Evolutionary conservation across 64 coral and sea anemone genomes (phyloP).

Genomic region (Anthopleura sola): DNA sequence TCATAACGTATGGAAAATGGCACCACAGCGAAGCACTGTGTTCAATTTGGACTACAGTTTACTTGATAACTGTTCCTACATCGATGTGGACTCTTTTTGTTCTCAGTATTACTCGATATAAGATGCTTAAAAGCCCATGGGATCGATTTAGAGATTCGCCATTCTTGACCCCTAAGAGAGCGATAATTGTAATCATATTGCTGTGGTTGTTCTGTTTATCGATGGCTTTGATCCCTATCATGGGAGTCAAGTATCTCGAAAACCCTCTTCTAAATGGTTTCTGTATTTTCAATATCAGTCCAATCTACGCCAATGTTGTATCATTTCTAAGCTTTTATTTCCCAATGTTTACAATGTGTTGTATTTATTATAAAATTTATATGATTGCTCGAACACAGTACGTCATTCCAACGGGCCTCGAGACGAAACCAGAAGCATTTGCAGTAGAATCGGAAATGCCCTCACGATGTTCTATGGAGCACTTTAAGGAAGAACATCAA

Average conservation of each 20-base stretch:
- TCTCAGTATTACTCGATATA: constrained; percentile 79
- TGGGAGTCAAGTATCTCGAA: constrained; percentile 22
- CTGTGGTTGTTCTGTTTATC: constrained; percentile 68
- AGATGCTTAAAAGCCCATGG: constrained; percentile 68
- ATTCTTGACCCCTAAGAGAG: constrained; percentile 72
- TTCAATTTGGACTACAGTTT: constrained; percentile 60
- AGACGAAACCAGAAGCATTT: neutral
- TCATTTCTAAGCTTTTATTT: constrained; percentile 69
- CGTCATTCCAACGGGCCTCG: neutral
- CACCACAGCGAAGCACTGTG: constrained; percentile 56
- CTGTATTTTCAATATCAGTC: constrained; percentile 53
- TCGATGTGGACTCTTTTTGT: constrained; percentile 81
- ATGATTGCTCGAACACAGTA: constrained; percentile 43
- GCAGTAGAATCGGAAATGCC: neutral
- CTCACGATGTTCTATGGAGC: neutral
- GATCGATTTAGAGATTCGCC: constrained; percentile 58
- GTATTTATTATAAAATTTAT: constrained; percentile 77
- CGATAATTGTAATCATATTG: constrained; percentile 30
- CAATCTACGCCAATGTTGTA: constrained; percentile 33
- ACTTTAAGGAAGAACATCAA: neutral
- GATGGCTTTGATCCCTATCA: constrained; percentile 52
- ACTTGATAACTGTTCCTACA: constrained; percentile 67
- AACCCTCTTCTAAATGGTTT: neutral
- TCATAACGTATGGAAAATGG: constrained; percentile 42
- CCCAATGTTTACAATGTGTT: constrained; percentile 55